A percentile compares a stretch with the other conserved stretches of the same genome.
phyloP scores from a whole-genome alignment of 2,888 invertebrate species.

The Drosophila maculinotata region DNA sequence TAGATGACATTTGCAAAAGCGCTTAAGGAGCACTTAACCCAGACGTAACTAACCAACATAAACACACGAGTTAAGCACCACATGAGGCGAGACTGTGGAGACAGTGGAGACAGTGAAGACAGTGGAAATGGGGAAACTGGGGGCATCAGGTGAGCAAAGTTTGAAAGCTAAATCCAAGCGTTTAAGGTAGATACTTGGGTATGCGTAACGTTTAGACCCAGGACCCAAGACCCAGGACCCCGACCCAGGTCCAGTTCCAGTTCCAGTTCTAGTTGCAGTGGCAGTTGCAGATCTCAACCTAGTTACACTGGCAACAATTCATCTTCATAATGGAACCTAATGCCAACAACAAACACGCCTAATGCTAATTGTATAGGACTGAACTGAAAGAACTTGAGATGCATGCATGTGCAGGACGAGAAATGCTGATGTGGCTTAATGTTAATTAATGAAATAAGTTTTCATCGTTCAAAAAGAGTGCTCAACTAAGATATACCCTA shows the following conservation, averaged over 20 bases:
- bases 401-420: slow-evolving; percentile 4
- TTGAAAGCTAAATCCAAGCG: slow-evolving; percentile 28
- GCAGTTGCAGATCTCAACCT: slow-evolving; percentile 8
- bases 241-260: slow-evolving; percentile 14
- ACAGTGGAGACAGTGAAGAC: not conserved
- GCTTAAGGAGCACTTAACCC: slow-evolving; percentile 70
- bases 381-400: slow-evolving; percentile 11
- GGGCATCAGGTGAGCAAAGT: slow-evolving; percentile 21
- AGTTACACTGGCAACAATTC: slow-evolving; percentile 45
- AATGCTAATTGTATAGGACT: slow-evolving; percentile 32
- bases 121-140: not conserved
- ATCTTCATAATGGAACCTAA: slow-evolving; percentile 63
- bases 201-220: slow-evolving; percentile 7
- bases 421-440: slow-evolving; percentile 9
- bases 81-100: not conserved
- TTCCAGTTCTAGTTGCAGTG: slow-evolving; percentile 1
- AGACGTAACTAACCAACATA: slow-evolving; percentile 50
- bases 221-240: slow-evolving; percentile 14
- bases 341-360: slow-evolving; percentile 50
- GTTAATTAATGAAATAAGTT: slow-evolving; percentile 28
- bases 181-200: slow-evolving; percentile 7
- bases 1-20: slow-evolving; percentile 59
- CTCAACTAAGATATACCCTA: not conserved
- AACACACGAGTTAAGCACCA: slow-evolving; percentile 27
- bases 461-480: not conserved